phyloP scores from a whole-genome alignment of 2,113 vertebrate species.

The Puma concolor region DNA sequence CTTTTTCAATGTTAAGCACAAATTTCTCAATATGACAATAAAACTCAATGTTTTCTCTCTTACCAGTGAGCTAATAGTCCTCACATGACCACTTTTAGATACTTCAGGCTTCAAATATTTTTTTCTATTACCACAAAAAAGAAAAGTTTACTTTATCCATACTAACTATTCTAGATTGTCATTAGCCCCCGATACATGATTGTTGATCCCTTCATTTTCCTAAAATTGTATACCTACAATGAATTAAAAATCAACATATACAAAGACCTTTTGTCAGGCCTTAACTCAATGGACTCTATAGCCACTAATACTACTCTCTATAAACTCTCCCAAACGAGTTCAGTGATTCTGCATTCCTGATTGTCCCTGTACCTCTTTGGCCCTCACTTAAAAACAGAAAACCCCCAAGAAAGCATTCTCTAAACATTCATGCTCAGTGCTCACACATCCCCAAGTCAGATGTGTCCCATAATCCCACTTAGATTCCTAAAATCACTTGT shows the following conservation, averaged over 20 bases:
- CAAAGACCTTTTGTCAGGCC: not conserved
- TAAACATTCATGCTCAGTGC: not conserved
- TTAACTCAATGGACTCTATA: not conserved
- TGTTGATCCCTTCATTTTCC: not conserved
- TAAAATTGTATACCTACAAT: not conserved
- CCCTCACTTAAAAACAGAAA: not conserved
- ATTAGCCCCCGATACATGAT: not conserved
- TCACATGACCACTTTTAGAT: not conserved
- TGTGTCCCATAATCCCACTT: not conserved
- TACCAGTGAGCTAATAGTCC: not conserved
- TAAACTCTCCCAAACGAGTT: not conserved
- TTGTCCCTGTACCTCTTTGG: not conserved
- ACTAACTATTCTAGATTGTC: not conserved
- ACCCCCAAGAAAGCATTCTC: not conserved
- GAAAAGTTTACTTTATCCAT: not conserved
- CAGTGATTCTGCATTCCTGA: not conserved
- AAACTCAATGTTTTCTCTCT: not conserved
- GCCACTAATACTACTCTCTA: not conserved
- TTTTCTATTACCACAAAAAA: not conserved
- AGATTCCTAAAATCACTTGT: not conserved
- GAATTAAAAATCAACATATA: not conserved
- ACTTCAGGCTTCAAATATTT: not conserved
- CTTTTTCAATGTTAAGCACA: constrained; percentile 9
- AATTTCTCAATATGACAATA: not conserved
- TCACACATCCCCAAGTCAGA: not conserved